Conservation (phyloP, 2,113 vertebrate species). For the Rhagologus leucostigma region DNA sequence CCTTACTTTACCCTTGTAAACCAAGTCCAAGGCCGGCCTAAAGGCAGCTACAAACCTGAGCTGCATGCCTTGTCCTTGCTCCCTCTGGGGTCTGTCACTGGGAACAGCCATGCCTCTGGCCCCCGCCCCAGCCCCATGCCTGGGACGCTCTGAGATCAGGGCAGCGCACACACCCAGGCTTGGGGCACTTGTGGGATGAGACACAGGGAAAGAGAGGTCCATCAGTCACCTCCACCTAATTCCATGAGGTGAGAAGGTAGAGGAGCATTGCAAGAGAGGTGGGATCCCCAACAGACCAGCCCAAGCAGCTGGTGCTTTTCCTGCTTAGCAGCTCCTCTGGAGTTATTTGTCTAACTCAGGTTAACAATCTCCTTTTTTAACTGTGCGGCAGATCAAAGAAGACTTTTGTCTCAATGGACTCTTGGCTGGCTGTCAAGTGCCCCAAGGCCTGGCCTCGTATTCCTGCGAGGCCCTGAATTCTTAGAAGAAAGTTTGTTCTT, state of each 20-base stretch:
- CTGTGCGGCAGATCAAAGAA: conserved; percentile 68
- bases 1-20: background rate
- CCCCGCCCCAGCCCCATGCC: background rate
- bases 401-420: conserved; percentile 62
- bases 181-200: background rate
- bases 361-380: conserved; percentile 70
- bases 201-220: background rate
- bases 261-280: background rate
- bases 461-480: conserved; percentile 5
- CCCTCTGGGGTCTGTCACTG: background rate
- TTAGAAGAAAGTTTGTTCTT: conserved; percentile 42
- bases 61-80: background rate
- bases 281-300: background rate
- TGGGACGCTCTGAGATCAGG: background rate
- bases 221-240: background rate
- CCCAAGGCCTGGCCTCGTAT: conserved; percentile 1
- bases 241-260: background rate
- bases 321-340: conserved; percentile 20
- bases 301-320: conserved; percentile 6
- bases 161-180: rapidly evolving
- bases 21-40: background rate
- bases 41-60: background rate
- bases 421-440: conserved; percentile 62
- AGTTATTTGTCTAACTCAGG: conserved; percentile 62
- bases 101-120: background rate